Conservation (phyloP, 2,888 invertebrate genomes). For the Saturnia pavonia region DNA sequence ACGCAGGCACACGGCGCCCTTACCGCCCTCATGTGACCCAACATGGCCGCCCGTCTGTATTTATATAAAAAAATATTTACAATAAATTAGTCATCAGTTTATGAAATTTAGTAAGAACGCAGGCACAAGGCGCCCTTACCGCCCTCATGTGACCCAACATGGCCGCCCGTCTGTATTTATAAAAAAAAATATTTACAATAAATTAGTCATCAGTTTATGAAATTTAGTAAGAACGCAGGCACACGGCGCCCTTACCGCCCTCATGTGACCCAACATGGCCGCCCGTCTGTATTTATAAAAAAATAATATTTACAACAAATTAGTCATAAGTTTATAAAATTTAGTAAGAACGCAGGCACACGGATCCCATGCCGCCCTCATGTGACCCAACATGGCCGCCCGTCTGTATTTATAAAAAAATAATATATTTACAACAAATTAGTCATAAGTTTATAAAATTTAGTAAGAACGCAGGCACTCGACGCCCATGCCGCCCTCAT, state of each 20-base stretch:
- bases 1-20: slow-evolving; percentile 88
- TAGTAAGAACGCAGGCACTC: slow-evolving; percentile 88
- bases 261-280: slow-evolving; percentile 79
- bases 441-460: too few species aligned
- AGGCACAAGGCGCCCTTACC: slow-evolving; percentile 89
- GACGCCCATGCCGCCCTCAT: slow-evolving; percentile 86
- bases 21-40: slow-evolving; percentile 83
- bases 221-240: too few species aligned
- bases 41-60: slow-evolving; percentile 84
- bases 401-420: slow-evolving; percentile 70
- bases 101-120: too few species aligned
- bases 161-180: slow-evolving; percentile 82
- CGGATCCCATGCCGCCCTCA: slow-evolving; percentile 86
- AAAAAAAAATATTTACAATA: too few species aligned
- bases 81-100: too few species aligned
- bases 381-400: slow-evolving; percentile 83
- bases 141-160: slow-evolving; percentile 81
- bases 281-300: slow-evolving; percentile 80
- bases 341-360: slow-evolving; percentile 87
- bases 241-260: slow-evolving; percentile 88
- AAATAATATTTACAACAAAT: too few species aligned
- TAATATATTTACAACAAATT: too few species aligned
- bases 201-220: too few species aligned
- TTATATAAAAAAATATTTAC: too few species aligned
- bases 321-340: too few species aligned